phyloP scores from a whole-genome alignment of 2,113 vertebrate species.

The Bettongia penicillata region DNA sequence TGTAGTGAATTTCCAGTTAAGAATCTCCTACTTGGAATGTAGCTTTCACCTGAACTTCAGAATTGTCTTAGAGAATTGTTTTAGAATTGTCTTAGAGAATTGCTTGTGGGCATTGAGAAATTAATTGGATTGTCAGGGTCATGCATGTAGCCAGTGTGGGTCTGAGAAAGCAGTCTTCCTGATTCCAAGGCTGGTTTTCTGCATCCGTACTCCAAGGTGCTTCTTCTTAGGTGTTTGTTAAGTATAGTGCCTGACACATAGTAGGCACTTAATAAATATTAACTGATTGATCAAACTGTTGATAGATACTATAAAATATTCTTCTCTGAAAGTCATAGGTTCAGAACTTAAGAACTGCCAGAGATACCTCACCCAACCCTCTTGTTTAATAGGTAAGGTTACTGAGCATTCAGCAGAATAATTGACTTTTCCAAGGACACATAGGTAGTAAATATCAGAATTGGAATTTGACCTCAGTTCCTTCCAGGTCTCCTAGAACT shows the following conservation, averaged over 20 bases:
- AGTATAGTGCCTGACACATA: background rate
- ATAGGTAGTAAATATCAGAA: background rate
- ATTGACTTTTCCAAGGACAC: background rate
- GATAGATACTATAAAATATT: background rate
- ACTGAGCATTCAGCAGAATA: background rate
- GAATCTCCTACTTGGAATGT: background rate
- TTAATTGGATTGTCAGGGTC: background rate
- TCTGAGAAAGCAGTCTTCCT: background rate
- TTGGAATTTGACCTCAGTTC: background rate
- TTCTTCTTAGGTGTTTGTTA: background rate
- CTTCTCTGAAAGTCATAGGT: background rate
- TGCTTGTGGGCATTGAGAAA: background rate
- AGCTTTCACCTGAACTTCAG: background rate
- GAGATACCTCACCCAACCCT: background rate
- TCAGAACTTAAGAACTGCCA: background rate
- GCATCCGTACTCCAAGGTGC: background rate
- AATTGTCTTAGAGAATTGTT: background rate
- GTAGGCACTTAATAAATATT: slow-evolving; percentile 23
- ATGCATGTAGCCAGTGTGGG: background rate
- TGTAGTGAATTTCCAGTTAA: background rate
- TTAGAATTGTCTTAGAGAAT: background rate
- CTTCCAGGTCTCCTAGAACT: background rate
- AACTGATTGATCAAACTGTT: background rate
- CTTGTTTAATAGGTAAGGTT: background rate
- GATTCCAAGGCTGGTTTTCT: background rate